Evolutionary conservation across 2,113 vertebrate species (phyloP).

Genomic region (Scartelaos histophorus): DNA sequence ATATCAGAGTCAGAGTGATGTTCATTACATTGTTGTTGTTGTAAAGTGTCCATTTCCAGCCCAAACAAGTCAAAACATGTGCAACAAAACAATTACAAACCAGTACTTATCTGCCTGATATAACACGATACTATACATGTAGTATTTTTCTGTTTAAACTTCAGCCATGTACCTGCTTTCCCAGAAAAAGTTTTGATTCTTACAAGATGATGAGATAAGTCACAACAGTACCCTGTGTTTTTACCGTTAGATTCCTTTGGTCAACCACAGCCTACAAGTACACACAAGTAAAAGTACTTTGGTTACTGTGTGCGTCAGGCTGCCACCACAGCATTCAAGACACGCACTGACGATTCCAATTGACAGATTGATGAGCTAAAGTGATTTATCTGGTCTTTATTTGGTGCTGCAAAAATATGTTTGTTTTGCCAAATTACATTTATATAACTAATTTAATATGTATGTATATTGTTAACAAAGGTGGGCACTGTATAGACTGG

Average conservation of each 20-base stretch:
- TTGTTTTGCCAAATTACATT: neutral
- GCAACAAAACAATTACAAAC: constrained; percentile 30
- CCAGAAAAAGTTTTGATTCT: neutral
- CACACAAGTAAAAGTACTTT: constrained; percentile 56
- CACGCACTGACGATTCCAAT: constrained; percentile 15
- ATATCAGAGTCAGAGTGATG: constrained; percentile 19
- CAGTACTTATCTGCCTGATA: constrained; percentile 11
- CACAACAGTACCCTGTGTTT: constrained; percentile 38
- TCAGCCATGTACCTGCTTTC: neutral
- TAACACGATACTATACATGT: constrained; percentile 21
- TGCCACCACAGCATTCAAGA: constrained; percentile 26
- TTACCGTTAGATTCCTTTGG: constrained; percentile 65
- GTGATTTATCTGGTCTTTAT: constrained; percentile 13
- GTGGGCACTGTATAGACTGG: neutral
- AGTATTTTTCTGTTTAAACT: constrained; percentile 12
- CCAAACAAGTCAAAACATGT: constrained; percentile 46
- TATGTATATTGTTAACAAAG: neutral
- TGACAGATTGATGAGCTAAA: constrained; percentile 4
- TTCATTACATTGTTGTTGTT: constrained; percentile 30
- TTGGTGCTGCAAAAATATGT: constrained; percentile 15
- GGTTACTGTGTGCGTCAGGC: constrained; percentile 12
- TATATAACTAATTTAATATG: neutral
- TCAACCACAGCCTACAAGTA: constrained; percentile 70
- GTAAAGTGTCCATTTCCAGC: constrained; percentile 46
- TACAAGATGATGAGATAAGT: constrained; percentile 55